These are phyloP conservation scores for Hormaphis cornu DNA, from an alignment of 1,140 invertebrate genomes.

Conservation along the genomic window DNA sequence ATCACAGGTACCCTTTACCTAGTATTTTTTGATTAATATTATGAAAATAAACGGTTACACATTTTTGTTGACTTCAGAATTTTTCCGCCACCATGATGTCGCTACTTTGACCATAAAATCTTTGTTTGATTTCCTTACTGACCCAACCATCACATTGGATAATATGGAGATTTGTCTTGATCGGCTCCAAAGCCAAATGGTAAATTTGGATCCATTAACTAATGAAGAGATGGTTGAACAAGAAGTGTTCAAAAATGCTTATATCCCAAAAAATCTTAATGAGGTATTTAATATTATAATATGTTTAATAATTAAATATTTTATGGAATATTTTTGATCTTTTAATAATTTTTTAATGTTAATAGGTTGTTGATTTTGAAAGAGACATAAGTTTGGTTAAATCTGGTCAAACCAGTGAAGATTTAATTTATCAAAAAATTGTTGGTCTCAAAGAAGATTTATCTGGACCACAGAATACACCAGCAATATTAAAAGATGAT, in stretches of 20 bases:
- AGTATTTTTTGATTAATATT: not conserved
- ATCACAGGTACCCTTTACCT: constrained; percentile 55
- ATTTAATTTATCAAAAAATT: constrained; percentile 71
- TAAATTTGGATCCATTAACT: constrained; percentile 50
- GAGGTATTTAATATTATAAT: constrained; percentile 52
- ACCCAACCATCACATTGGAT: constrained; percentile 66
- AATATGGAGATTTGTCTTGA: constrained; percentile 77
- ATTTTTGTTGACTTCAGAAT: constrained; percentile 52
- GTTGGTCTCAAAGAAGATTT: constrained; percentile 73
- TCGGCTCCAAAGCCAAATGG: constrained; percentile 55
- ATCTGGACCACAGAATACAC: constrained; percentile 53
- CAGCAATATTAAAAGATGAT: constrained; percentile 43
- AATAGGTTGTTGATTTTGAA: constrained; percentile 78
- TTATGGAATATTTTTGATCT: not conserved
- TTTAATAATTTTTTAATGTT: not conserved
- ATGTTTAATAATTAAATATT: not conserved
- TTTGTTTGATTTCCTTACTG: constrained; percentile 93
- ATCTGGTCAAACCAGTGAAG: constrained; percentile 51
- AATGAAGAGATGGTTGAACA: constrained; percentile 66
- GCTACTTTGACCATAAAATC: constrained; percentile 81
- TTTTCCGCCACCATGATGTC: constrained; percentile 82
- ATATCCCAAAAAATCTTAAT: constrained; percentile 87
- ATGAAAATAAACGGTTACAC: not conserved
- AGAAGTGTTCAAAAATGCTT: constrained; percentile 88
- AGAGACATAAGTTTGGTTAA: constrained; percentile 73